phyloP scores from a whole-genome alignment of 2,888 invertebrate genomes.

The Sepioteuthis lessoniana region DNA sequence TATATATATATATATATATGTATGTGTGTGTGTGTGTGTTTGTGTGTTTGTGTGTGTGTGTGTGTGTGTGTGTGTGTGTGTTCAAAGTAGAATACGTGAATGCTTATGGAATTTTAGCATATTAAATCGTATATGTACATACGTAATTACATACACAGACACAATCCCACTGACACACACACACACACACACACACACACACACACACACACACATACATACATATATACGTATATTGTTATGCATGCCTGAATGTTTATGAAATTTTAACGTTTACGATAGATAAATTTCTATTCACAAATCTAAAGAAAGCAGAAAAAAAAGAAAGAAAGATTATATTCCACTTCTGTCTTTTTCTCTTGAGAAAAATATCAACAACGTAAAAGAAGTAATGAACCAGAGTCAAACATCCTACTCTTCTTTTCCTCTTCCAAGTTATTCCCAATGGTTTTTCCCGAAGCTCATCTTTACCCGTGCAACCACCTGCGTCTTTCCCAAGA shows the following conservation, averaged over 20 bases:
- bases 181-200: too few species aligned
- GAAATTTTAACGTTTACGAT: background rate
- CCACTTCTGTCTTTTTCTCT: background rate
- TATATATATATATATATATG: too few species aligned
- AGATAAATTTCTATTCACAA: background rate
- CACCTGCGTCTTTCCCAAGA: slow-evolving; percentile 4
- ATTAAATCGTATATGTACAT: background rate
- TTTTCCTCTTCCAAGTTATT: background rate
- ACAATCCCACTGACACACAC: background rate
- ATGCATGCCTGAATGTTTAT: background rate
- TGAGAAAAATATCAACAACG: background rate
- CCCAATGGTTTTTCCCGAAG: background rate
- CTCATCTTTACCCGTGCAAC: background rate
- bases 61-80: too few species aligned
- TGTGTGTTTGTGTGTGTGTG: too few species aligned
- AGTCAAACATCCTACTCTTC: background rate
- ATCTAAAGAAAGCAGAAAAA: too few species aligned
- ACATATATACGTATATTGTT: background rate
- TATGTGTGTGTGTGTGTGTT: too few species aligned
- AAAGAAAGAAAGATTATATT: background rate
- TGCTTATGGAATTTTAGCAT: too few species aligned
- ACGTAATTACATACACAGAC: background rate
- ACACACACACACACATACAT: too few species aligned
- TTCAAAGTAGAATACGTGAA: too few species aligned
- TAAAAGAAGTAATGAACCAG: background rate